These are phyloP conservation scores for Palythoa grandis DNA, from an alignment of 92 coral and sea anemone genomes.

Conservation along the genomic window DNA sequence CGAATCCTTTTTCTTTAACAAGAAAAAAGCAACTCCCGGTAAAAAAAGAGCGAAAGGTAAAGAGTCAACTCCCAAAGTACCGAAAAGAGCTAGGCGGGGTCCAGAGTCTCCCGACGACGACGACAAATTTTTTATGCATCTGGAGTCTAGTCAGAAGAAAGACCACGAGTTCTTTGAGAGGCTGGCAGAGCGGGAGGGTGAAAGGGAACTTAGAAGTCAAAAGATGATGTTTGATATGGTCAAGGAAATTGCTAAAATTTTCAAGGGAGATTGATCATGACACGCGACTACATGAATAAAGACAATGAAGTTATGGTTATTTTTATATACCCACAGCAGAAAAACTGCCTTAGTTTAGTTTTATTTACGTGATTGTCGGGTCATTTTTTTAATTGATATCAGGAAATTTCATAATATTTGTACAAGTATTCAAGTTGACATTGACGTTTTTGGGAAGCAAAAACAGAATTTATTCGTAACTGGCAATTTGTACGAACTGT, in stretches of 20 bases:
- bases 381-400: constrained; percentile 10
- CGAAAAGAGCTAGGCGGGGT: constrained; percentile 20
- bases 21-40: constrained; percentile 33
- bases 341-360: constrained; percentile 17
- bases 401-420: constrained; percentile 29
- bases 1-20: constrained; percentile 18
- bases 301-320: constrained; percentile 14
- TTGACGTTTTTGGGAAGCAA: constrained; percentile 12
- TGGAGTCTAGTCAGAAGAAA: constrained; percentile 47
- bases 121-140: constrained; percentile 24
- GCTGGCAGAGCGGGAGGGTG: constrained; percentile 56
- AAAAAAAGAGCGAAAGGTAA: constrained; percentile 35
- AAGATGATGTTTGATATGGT: constrained; percentile 53
- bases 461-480: constrained; percentile 32
- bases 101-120: constrained; percentile 21
- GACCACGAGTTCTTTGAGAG: constrained; percentile 57
- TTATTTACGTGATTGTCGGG: constrained; percentile 20
- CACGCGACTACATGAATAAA: constrained; percentile 15
- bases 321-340: constrained; percentile 14
- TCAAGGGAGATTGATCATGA: constrained; percentile 45
- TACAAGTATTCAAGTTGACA: constrained; percentile 20
- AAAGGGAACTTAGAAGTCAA: constrained; percentile 60
- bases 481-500: constrained; percentile 33
- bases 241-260: constrained; percentile 54
- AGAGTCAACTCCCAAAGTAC: constrained; percentile 23